phyloP scores from a whole-genome alignment of 1,140 invertebrate genomes.

The Helicoverpa zea region DNA sequence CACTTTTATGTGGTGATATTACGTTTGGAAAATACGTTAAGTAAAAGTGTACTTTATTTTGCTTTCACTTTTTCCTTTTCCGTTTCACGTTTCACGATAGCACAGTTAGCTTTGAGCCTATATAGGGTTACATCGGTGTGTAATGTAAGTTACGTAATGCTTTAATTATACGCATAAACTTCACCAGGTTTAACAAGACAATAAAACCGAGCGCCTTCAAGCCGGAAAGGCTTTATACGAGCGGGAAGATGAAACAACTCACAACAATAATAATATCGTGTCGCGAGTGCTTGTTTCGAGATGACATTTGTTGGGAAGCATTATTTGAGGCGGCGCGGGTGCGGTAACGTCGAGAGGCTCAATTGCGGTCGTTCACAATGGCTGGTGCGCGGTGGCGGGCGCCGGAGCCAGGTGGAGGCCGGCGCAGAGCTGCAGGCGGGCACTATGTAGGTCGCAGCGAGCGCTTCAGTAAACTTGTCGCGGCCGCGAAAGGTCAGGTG shows the following conservation, averaged over 20 bases:
- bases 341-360: slow-evolving; percentile 67
- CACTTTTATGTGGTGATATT: neutral
- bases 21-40: neutral
- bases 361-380: slow-evolving; percentile 73
- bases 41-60: neutral
- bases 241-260: slow-evolving; percentile 64
- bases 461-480: slow-evolving; percentile 82
- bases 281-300: slow-evolving; percentile 63
- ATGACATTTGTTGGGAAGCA: slow-evolving; percentile 68
- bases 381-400: slow-evolving; percentile 43
- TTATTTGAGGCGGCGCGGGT: slow-evolving; percentile 67
- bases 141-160: slow-evolving; percentile 49
- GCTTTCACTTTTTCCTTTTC: neutral
- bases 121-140: neutral
- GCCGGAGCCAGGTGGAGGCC: slow-evolving; percentile 42
- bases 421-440: slow-evolving; percentile 42
- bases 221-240: slow-evolving; percentile 61
- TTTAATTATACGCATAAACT: slow-evolving; percentile 59
- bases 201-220: slow-evolving; percentile 57
- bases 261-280: slow-evolving; percentile 70
- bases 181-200: slow-evolving; percentile 55
- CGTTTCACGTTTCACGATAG: neutral
- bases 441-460: slow-evolving; percentile 79
- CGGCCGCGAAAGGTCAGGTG: slow-evolving; percentile 80
- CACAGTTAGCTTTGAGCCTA: too few relatives aligned